These are phyloP conservation scores for Tapirus indicus DNA, from an alignment of 2,797 vertebrate genomes.

Conservation along the genomic window DNA sequence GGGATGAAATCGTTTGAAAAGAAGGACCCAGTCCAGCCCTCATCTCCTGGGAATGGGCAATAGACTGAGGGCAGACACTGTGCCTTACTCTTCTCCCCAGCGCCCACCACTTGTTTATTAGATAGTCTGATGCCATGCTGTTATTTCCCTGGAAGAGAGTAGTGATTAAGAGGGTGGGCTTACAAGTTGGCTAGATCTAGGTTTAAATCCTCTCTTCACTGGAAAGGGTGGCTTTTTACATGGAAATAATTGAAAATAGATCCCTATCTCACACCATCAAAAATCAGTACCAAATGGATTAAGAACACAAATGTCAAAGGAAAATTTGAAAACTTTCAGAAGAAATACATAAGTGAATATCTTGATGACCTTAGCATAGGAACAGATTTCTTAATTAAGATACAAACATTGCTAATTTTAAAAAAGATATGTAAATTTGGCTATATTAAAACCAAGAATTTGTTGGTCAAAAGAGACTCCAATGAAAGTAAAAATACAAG, in stretches of 20 bases:
- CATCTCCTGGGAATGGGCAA: not conserved
- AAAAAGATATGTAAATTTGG: not conserved
- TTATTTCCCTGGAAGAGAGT: not conserved
- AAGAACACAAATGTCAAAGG: not conserved
- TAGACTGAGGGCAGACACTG: not conserved
- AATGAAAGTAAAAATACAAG: not conserved
- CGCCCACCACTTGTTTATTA: not conserved
- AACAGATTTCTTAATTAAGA: not conserved
- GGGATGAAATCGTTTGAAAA: not conserved
- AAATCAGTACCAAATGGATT: not conserved
- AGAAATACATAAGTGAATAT: not conserved
- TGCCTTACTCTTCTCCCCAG: no score
- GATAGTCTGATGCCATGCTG: not conserved
- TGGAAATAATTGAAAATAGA: conserved; percentile 10
- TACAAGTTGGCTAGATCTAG: not conserved
- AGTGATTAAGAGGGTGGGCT: not conserved
- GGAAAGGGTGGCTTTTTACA: not conserved
- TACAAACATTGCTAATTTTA: not conserved
- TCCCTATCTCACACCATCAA: not conserved
- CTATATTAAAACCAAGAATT: conserved; percentile 14
- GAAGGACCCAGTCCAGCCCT: not conserved
- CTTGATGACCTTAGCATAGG: not conserved
- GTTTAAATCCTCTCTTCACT: not conserved
- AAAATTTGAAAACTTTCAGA: conserved; percentile 41
- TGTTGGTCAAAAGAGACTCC: not conserved